These are phyloP conservation scores for Morinoia aosen DNA, from an alignment of 2,888 invertebrate species.

Conservation along the genomic window DNA sequence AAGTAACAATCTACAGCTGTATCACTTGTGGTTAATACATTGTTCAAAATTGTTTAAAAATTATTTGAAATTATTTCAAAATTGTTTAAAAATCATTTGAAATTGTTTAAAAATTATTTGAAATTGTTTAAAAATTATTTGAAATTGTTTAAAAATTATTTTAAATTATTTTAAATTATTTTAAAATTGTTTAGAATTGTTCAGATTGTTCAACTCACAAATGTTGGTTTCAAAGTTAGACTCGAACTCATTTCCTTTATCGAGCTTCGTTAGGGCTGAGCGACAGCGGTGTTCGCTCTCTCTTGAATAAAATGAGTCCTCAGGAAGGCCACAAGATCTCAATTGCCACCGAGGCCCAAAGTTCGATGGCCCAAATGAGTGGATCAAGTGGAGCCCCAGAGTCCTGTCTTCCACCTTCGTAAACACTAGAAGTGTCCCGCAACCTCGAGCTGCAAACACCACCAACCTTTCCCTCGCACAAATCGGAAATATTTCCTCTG, in stretches of 20 bases:
- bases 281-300: not conserved
- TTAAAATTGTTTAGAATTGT: too few relatives aligned
- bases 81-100: not conserved
- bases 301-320: not conserved
- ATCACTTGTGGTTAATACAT: too few relatives aligned
- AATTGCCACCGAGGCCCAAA: conserved; percentile 16
- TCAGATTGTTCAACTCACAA: not conserved
- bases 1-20: too few relatives aligned
- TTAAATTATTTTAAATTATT: too few relatives aligned
- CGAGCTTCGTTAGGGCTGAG: not conserved
- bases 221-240: not conserved
- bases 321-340: not conserved
- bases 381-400: conserved; percentile 33
- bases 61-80: too few relatives aligned
- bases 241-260: not conserved
- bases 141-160: too few relatives aligned
- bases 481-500: not conserved
- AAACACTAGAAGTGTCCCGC: not conserved
- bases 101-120: too few relatives aligned
- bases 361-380: conserved; percentile 42
- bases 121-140: too few relatives aligned
- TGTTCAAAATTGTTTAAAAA: too few relatives aligned
- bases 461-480: not conserved
- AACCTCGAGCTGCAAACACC: not conserved
- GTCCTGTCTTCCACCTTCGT: not conserved